Conservation (phyloP, 2,797 vertebrate species). For the Botia almorhae region DNA sequence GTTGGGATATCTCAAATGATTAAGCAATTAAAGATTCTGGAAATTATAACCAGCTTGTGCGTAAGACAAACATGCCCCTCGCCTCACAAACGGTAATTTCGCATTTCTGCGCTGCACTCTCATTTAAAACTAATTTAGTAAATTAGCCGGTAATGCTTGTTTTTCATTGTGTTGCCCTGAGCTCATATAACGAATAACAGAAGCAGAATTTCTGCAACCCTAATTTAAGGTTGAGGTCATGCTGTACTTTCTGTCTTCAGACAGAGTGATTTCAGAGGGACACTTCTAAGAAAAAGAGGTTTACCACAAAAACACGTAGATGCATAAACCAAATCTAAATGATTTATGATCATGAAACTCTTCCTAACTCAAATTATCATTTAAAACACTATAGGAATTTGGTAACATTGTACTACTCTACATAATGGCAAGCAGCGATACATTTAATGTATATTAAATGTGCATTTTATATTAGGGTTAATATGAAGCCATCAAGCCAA, state of each 20-base stretch:
- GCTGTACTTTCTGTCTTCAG: not conserved
- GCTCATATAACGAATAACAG: constrained; percentile 34
- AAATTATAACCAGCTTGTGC: constrained; percentile 45
- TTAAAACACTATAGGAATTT: no score
- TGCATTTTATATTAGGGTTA: no score
- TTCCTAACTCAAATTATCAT: not conserved
- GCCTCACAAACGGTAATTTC: constrained; percentile 11
- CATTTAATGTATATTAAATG: no score
- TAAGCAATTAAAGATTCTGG: constrained; percentile 49
- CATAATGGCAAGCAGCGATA: no score
- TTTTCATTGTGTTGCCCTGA: constrained; percentile 40
- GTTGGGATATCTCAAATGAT: constrained; percentile 48
- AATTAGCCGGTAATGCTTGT: constrained; percentile 43
- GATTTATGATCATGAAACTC: no score
- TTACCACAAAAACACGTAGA: not conserved
- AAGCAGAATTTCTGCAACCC: constrained; percentile 1
- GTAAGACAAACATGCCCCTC: constrained; percentile 35
- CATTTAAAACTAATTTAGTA: constrained; percentile 58
- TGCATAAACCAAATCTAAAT: not conserved
- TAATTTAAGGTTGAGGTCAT: constrained; percentile 8
- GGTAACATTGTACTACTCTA: not conserved
- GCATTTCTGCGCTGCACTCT: constrained; percentile 15
- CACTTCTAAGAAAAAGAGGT: not conserved
- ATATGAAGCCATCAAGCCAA: no score
- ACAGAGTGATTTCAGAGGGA: constrained; percentile 28